A percentile compares a stretch with the other conserved stretches of the same genome.
Conservation (phyloP, 1,140 invertebrate genomes). For the Belonocnema kinseyi region DNA sequence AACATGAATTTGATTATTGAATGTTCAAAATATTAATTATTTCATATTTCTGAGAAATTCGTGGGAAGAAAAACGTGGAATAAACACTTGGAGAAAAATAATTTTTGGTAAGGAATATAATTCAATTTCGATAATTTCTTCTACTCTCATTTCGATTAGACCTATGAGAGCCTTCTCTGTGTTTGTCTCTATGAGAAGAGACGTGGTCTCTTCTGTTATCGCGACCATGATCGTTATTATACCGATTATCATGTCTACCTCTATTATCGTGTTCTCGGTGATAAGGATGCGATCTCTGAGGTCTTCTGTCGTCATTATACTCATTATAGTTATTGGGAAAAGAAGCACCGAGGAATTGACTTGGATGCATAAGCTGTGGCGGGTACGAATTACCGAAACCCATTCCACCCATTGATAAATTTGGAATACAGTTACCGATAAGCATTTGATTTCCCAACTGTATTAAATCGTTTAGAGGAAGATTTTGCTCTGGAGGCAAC, state of each 20-base stretch:
- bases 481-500: conserved; percentile 30
- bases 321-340: conserved; percentile 42
- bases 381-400: conserved; percentile 46
- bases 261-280: conserved; percentile 45
- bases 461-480: conserved; percentile 40
- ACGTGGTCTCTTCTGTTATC: conserved; percentile 24
- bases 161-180: conserved; percentile 37
- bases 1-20: too few relatives aligned
- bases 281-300: conserved; percentile 59
- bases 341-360: conserved; percentile 18
- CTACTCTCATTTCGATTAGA: conserved; percentile 44
- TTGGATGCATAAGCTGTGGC: conserved; percentile 41
- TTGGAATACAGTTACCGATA: conserved; percentile 49
- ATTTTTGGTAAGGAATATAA: conserved; percentile 6
- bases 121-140: conserved; percentile 44
- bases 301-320: conserved; percentile 54
- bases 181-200: conserved; percentile 34
- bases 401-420: conserved; percentile 29
- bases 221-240: conserved; percentile 48
- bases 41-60: background rate
- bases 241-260: conserved; percentile 49
- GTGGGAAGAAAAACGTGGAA: background rate
- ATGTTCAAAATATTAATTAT: background rate
- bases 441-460: conserved; percentile 65
- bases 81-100: background rate